Evolutionary conservation across 1,140 invertebrate genomes (phyloP), one percentile per base, ranked within the genome.

Genomic region (Aphaenogaster rudis): DNA sequence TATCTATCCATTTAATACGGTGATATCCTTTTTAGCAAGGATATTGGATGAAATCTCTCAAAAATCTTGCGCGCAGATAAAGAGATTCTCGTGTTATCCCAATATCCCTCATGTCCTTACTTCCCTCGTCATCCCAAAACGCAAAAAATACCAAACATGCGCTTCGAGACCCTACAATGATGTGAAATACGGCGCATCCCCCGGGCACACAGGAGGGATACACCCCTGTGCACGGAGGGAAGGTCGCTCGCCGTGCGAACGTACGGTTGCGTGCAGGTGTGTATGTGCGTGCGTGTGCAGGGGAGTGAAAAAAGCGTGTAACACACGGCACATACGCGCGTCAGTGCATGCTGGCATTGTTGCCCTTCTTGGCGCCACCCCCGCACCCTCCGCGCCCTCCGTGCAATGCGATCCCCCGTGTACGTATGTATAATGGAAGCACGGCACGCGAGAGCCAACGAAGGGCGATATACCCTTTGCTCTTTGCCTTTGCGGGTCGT

Each of bases 401-500:
- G 57, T 64, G 15, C 54, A 78, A 90, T 84, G 59, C 21, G 66
- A 78, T 71, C 88, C 42, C 54, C 67, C 57, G 63, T 79, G 59
- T 48, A 78, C 13, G 57, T 80, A 74, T 52, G 64, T 80, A 84
- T 90, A 90, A 90, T 90, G 89, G 88, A 90, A 90, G 78, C 77
- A 76, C 54, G 72, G 66, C 86, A 87, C 52, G 88, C 88, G 64
- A 90, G 64, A 87, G 64, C 59, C 52, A 86, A 88, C 81, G 66
- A 90, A 90, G 89, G 85, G 85, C 74, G 89, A 87, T 76, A 89
- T 90, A 90, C 88, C 86, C 89, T 87, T 90, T 87, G 88, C 82
- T 86, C 76, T 86, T 80, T 89, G 84, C 67, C 82, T 54, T 63
- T 45, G 50, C 86, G 36, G 79, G 28, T 85, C 71, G 87, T 67